Conservation (phyloP, 2,888 invertebrate genomes). For the Aporophyla nigra region DNA sequence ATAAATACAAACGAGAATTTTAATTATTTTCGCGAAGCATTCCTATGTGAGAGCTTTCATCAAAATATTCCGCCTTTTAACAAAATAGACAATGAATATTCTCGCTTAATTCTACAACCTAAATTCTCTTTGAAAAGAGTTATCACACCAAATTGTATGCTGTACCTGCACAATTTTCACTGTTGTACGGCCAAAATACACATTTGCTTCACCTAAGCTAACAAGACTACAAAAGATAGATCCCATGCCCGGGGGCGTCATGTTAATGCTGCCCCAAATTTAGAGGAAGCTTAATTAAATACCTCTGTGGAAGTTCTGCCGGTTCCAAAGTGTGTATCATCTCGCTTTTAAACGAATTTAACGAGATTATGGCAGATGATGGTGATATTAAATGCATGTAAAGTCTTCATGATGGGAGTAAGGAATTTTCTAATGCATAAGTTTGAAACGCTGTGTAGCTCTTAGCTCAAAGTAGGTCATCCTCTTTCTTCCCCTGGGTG, state of each 20-base stretch:
- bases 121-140: conserved; percentile 46
- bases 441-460: conserved; percentile 41
- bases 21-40: conserved; percentile 22
- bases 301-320: conserved; percentile 61
- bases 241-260: conserved; percentile 55
- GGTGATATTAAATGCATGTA: conserved; percentile 27
- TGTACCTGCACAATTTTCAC: conserved; percentile 46
- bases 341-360: conserved; percentile 42
- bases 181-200: conserved; percentile 58
- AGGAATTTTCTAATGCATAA: conserved; percentile 50
- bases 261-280: conserved; percentile 67
- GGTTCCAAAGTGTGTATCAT: conserved; percentile 53
- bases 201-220: conserved; percentile 66
- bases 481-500: conserved; percentile 55
- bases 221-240: conserved; percentile 67
- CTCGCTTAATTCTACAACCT: conserved; percentile 23
- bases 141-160: conserved; percentile 44
- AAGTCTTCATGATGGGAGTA: conserved; percentile 22
- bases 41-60: conserved; percentile 12
- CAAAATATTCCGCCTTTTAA: conserved; percentile 26
- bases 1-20: conserved; percentile 16
- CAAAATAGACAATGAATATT: conserved; percentile 10
- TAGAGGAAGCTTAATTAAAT: conserved; percentile 74
- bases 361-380: conserved; percentile 8
- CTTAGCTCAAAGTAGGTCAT: conserved; percentile 54